Percentiles rank a stretch among this genome's conserved stretches.
Evolutionary conservation across 2,113 vertebrate genomes (phyloP).

Genomic region (Cololabis saira): DNA sequence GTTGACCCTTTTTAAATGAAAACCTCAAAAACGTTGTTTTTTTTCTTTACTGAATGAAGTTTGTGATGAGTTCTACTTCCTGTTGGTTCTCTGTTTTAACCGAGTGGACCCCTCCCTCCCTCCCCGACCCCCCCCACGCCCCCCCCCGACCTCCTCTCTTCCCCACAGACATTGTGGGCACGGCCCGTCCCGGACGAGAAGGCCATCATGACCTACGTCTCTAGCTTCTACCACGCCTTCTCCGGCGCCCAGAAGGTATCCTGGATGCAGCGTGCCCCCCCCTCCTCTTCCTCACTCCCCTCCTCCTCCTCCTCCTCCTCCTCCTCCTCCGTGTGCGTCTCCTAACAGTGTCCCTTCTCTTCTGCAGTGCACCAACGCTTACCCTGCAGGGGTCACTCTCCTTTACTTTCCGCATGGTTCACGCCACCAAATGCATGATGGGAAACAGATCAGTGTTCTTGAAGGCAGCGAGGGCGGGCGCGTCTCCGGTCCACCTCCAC

Average conservation of each 20-base stretch:
- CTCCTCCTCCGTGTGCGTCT: slow-evolving; percentile 65
- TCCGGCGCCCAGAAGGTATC: slow-evolving; percentile 99
- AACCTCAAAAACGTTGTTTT: not conserved
- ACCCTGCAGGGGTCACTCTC: slow-evolving; percentile 66
- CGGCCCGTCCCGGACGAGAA: slow-evolving; percentile 98
- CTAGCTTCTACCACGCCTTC: slow-evolving; percentile 99
- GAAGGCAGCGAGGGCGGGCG: slow-evolving; percentile 61
- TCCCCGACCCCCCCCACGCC: not conserved
- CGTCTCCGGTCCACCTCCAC: slow-evolving; percentile 52
- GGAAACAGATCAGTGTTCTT: slow-evolving; percentile 66
- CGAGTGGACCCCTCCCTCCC: not conserved
- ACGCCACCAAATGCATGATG: slow-evolving; percentile 86
- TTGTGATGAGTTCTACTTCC: slow-evolving; percentile 48
- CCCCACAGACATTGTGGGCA: slow-evolving; percentile 96
- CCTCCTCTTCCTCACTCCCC: slow-evolving; percentile 64
- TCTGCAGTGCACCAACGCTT: slow-evolving; percentile 75
- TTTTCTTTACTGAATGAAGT: slow-evolving; percentile 33
- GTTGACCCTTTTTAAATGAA: too few relatives aligned
- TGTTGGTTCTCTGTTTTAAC: slow-evolving; percentile 59
- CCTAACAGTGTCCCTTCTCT: slow-evolving; percentile 83
- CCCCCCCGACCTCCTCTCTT: slow-evolving; percentile 36
- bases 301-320: slow-evolving; percentile 63
- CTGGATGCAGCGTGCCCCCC: slow-evolving; percentile 84
- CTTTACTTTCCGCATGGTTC: slow-evolving; percentile 79
- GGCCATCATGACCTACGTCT: slow-evolving; percentile 99